These are phyloP conservation scores for Tanypteryx hageni DNA, from an alignment of 2,888 invertebrate genomes.

Conservation along the genomic window DNA sequence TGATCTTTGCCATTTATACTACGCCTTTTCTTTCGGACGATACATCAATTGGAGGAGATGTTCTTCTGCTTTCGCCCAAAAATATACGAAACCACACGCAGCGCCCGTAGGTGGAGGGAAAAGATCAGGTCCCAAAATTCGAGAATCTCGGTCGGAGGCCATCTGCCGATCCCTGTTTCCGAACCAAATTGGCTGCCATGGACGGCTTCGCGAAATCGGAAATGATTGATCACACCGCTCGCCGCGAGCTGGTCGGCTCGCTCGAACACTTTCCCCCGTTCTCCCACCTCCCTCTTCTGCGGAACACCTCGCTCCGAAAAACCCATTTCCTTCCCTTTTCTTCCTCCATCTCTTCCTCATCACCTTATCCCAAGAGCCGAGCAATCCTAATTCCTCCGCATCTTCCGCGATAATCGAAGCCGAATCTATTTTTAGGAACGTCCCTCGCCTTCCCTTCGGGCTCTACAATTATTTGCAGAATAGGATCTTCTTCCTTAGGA, in stretches of 20 bases:
- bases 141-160: neutral
- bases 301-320: too few relatives aligned
- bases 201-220: constrained; percentile 5
- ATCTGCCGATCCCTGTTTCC: neutral
- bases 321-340: too few relatives aligned
- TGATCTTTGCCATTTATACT: too few relatives aligned
- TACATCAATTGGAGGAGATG: too few relatives aligned
- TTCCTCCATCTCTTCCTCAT: neutral
- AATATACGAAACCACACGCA: too few relatives aligned
- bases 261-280: too few relatives aligned
- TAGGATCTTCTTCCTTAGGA: neutral
- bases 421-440: neutral
- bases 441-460: neutral
- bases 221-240: neutral
- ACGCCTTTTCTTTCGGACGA: too few relatives aligned
- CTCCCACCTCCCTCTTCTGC: too few relatives aligned
- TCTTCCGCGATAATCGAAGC: neutral
- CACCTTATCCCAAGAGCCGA: neutral
- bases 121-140: neutral
- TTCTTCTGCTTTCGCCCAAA: too few relatives aligned
- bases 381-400: neutral
- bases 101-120: too few relatives aligned
- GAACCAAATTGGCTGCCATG: neutral
- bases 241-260: neutral
- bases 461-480: neutral